Conservation (phyloP, 2,888 invertebrate genomes). For the Calameuta pallipes region DNA sequence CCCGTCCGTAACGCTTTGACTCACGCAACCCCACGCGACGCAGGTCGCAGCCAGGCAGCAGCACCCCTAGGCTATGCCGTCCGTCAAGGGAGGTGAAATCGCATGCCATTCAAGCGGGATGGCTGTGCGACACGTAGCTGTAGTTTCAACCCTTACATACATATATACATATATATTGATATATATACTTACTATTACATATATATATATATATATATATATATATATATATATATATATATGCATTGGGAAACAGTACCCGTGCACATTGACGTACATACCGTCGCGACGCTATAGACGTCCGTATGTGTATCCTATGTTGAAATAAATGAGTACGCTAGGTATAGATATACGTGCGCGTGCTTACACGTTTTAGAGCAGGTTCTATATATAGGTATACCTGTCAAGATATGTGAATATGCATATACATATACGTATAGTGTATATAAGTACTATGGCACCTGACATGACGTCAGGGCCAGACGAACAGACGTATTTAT, state of each 20-base stretch:
- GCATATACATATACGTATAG: neutral
- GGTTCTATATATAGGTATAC: neutral
- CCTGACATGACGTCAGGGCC: slow-evolving; percentile 15
- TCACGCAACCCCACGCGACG: slow-evolving; percentile 17
- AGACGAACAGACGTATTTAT: slow-evolving; percentile 19
- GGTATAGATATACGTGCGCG: no score
- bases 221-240: neutral
- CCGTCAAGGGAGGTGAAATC: slow-evolving; percentile 22
- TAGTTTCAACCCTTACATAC: neutral
- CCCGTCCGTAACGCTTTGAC: slow-evolving; percentile 15
- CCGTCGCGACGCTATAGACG: no score
- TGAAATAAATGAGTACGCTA: no score
- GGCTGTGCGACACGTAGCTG: slow-evolving; percentile 20
- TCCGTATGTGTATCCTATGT: no score
- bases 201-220: neutral
- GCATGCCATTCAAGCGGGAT: slow-evolving; percentile 23
- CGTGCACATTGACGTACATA: no score
- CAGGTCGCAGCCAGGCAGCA: slow-evolving; percentile 14
- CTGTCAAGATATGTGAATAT: neutral
- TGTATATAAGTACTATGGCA: slow-evolving; percentile 2
- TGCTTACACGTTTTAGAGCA: neutral
- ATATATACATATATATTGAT: neutral
- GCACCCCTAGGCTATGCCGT: slow-evolving; percentile 9
- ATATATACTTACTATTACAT: neutral
- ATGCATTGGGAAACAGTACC: neutral